Percentiles rank a stretch among this genome's conserved stretches.
phyloP scores from a whole-genome alignment of 1,140 invertebrate species.

The Rhyacophila brunnea region DNA sequence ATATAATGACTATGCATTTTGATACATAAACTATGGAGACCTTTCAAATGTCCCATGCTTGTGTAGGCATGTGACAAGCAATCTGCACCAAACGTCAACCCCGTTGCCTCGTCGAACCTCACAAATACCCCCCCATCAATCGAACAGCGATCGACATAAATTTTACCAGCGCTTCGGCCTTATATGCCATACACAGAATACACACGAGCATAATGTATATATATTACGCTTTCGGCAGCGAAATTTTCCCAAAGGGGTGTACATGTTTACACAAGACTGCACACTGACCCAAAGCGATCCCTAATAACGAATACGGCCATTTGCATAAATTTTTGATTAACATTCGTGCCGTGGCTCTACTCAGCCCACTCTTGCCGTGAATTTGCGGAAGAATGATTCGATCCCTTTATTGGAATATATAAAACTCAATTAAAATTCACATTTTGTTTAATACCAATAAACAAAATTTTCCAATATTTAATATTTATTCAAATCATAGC shows the following conservation, averaged over 20 bases:
- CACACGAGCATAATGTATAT: not conserved
- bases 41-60: too few relatives aligned
- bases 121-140: slow-evolving; percentile 14
- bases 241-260: slow-evolving; percentile 12
- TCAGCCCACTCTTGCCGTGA: not conserved
- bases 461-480: too few relatives aligned
- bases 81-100: slow-evolving; percentile 1
- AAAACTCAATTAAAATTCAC: too few relatives aligned
- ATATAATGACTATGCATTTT: too few relatives aligned
- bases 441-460: too few relatives aligned
- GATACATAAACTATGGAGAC: too few relatives aligned
- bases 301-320: too few relatives aligned
- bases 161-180: not conserved
- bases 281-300: slow-evolving; percentile 22
- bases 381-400: not conserved
- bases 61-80: not conserved
- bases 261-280: slow-evolving; percentile 32
- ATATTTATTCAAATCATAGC: too few relatives aligned
- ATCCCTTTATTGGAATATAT: too few relatives aligned
- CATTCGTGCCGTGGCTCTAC: not conserved
- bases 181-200: too few relatives aligned
- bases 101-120: slow-evolving; percentile 9
- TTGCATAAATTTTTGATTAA: slow-evolving; percentile 3
- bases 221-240: slow-evolving; percentile 2
- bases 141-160: slow-evolving; percentile 2